Evolutionary conservation across 1,140 invertebrate species (phyloP).

Genomic region (Stratiolaelaps scimitus): DNA sequence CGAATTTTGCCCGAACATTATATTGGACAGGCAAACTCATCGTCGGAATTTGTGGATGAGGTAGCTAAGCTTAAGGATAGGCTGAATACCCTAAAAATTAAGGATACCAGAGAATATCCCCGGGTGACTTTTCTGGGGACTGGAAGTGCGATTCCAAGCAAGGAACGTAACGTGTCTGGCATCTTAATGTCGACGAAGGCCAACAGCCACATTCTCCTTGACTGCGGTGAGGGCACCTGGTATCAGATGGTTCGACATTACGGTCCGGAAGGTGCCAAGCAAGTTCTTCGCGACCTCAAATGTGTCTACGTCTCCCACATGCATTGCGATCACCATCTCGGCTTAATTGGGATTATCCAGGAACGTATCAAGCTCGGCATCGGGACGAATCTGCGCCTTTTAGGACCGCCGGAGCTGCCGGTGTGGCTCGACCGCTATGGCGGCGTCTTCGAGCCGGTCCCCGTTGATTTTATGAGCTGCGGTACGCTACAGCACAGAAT

Average conservation of each 20-base stretch:
- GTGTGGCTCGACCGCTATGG: slow-evolving; percentile 29
- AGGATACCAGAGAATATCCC: slow-evolving; percentile 50
- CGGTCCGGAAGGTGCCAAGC: slow-evolving; percentile 50
- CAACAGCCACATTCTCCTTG: slow-evolving; percentile 54
- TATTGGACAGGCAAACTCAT: too few species aligned
- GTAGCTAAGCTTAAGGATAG: slow-evolving; percentile 42
- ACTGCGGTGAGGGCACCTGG: slow-evolving; percentile 86
- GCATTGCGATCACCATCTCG: slow-evolving; percentile 90
- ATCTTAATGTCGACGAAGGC: slow-evolving; percentile 54
- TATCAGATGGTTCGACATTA: slow-evolving; percentile 70
- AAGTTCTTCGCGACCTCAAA: slow-evolving; percentile 53
- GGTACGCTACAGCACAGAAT: not conserved
- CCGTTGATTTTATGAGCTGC: slow-evolving; percentile 25
- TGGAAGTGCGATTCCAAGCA: slow-evolving; percentile 79
- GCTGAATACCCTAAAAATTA: slow-evolving; percentile 35
- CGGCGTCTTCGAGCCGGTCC: slow-evolving; percentile 5
- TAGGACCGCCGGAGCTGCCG: slow-evolving; percentile 28
- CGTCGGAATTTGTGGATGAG: too few species aligned
- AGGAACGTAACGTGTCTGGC: slow-evolving; percentile 74
- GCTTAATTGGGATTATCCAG: slow-evolving; percentile 54
- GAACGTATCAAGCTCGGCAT: slow-evolving; percentile 41
- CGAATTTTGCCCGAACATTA: too few species aligned
- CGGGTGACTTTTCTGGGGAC: slow-evolving; percentile 80
- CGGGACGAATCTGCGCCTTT: slow-evolving; percentile 7
- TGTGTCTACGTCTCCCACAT: slow-evolving; percentile 79